phyloP scores from a whole-genome alignment of 1,140 invertebrate species.

The Heliconius hewitsoni region DNA sequence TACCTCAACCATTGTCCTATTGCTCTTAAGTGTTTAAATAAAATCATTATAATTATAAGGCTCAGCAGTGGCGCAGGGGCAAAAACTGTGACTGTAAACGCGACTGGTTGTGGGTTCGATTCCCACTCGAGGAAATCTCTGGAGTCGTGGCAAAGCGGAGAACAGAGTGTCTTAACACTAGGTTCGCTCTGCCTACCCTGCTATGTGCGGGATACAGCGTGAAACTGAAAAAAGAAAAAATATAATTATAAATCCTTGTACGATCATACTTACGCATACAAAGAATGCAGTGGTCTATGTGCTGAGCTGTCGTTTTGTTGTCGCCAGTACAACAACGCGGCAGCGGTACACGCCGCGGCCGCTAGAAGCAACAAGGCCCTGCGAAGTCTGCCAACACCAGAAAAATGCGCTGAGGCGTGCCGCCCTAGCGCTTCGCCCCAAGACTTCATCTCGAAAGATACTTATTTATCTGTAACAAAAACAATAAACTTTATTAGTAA shows the following conservation, averaged over 20 bases:
- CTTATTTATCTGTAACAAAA: constrained; percentile 32
- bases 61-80: too few relatives aligned
- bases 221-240: too few relatives aligned
- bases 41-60: too few relatives aligned
- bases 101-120: too few relatives aligned
- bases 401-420: constrained; percentile 50
- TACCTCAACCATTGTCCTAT: too few relatives aligned
- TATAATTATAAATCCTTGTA: not conserved
- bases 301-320: constrained; percentile 62
- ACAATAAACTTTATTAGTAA: not conserved
- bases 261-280: constrained; percentile 55
- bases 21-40: too few relatives aligned
- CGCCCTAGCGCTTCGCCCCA: constrained; percentile 62
- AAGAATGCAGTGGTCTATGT: constrained; percentile 56
- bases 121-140: too few relatives aligned
- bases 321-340: constrained; percentile 72
- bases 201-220: too few relatives aligned
- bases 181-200: too few relatives aligned
- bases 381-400: constrained; percentile 64
- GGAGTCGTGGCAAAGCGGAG: too few relatives aligned
- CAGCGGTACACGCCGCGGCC: constrained; percentile 65
- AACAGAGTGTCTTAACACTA: too few relatives aligned
- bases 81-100: too few relatives aligned
- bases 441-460: constrained; percentile 51
- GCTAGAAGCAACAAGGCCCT: constrained; percentile 64